Evolutionary conservation across 2,113 vertebrate genomes (phyloP).

Genomic region (Mesitornis unicolor): DNA sequence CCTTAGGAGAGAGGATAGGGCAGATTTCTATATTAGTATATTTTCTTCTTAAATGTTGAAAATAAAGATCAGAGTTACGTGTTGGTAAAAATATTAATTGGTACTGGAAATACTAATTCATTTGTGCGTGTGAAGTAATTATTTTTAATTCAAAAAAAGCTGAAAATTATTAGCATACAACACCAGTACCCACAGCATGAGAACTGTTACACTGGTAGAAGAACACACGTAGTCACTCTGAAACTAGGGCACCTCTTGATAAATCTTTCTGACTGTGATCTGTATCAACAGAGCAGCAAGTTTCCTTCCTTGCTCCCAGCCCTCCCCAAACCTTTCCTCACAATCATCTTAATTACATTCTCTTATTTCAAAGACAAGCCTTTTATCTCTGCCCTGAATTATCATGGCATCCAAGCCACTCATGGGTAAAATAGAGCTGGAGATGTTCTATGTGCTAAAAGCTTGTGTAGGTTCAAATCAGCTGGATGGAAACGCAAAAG

Average conservation of each 20-base stretch:
- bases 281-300: not conserved
- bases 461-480: not conserved
- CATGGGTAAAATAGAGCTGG: not conserved
- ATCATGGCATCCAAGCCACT: not conserved
- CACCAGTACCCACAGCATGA: not conserved
- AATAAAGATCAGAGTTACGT: not conserved
- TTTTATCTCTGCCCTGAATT: not conserved
- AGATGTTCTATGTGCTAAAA: not conserved
- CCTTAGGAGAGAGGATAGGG: not conserved
- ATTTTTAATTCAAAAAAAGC: not conserved
- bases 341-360: not conserved
- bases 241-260: not conserved
- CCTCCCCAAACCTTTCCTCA: not conserved
- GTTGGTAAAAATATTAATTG: not conserved
- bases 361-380: not conserved
- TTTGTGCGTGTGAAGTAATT: not conserved
- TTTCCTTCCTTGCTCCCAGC: not conserved
- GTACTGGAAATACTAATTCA: not conserved
- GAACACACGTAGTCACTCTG: not conserved
- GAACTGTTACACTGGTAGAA: not conserved
- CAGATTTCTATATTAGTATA: not conserved
- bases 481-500: not conserved
- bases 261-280: not conserved
- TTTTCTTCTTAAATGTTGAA: not conserved
- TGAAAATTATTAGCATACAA: not conserved